Conservation (phyloP, 2,888 invertebrate genomes). For the Cryptus viduatorius region DNA sequence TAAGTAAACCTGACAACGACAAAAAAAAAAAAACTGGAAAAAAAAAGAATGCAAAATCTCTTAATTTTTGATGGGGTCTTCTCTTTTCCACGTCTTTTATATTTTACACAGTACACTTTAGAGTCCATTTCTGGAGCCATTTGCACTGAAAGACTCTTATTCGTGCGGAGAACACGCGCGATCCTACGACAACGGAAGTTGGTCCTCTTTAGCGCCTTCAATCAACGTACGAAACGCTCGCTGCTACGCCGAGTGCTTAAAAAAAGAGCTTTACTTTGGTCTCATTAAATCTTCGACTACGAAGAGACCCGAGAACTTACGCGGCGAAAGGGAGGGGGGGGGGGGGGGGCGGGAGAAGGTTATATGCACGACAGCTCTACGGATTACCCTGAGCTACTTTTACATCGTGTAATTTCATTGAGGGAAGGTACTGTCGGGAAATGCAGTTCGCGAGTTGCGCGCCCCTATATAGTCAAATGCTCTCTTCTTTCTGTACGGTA, state of each 20-base stretch:
- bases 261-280: slow-evolving; percentile 43
- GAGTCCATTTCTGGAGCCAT: background rate
- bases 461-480: slow-evolving; percentile 4
- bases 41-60: too few relatives aligned
- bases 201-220: slow-evolving; percentile 10
- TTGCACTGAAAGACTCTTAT: background rate
- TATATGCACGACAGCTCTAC: slow-evolving; percentile 6
- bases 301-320: slow-evolving; percentile 25
- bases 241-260: slow-evolving; percentile 10
- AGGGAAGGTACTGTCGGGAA: slow-evolving; percentile 13
- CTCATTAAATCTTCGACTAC: slow-evolving; percentile 51
- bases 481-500: slow-evolving; percentile 25
- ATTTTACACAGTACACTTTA: background rate
- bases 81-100: too few relatives aligned
- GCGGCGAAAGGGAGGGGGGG: too few relatives aligned
- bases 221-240: background rate
- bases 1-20: too few relatives aligned
- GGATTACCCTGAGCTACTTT: slow-evolving; percentile 30
- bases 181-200: background rate
- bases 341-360: too few relatives aligned
- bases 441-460: slow-evolving; percentile 6
- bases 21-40: too few relatives aligned
- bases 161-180: background rate
- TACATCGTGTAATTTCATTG: slow-evolving; percentile 56
- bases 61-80: too few relatives aligned